A percentile compares a stretch with the other conserved stretches of the same genome.
Conservation (phyloP, 2,113 vertebrate species). For the Aptenodytes patagonicus region DNA sequence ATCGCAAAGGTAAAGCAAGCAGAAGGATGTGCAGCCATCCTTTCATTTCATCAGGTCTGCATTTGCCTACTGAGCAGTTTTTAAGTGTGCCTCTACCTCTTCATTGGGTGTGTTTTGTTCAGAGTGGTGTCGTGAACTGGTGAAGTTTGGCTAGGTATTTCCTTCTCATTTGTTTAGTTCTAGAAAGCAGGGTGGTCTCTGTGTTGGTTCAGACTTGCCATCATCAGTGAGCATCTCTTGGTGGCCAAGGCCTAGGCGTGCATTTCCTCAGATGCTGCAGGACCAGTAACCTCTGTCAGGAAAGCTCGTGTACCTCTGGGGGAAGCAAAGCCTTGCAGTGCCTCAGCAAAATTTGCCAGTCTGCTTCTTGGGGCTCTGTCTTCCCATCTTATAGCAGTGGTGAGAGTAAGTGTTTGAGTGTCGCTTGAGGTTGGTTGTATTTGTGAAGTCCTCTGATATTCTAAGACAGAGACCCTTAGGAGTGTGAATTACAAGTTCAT, state of each 20-base stretch:
- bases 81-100: background rate
- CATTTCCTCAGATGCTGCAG: background rate
- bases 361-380: background rate
- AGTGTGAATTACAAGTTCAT: background rate
- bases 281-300: background rate
- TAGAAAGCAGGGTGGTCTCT: background rate
- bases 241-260: background rate
- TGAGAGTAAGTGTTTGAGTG: background rate
- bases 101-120: background rate
- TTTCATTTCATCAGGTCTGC: background rate
- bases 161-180: background rate
- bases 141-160: background rate
- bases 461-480: background rate
- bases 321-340: background rate
- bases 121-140: background rate
- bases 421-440: background rate
- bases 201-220: background rate
- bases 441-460: background rate
- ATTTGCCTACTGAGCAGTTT: background rate
- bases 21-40: background rate
- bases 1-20: conserved; percentile 87
- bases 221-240: background rate
- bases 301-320: background rate
- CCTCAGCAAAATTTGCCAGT: background rate
- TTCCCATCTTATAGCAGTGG: background rate